phyloP scores from a whole-genome alignment of 2,888 invertebrate species.

The Plagodis dolabraria region DNA sequence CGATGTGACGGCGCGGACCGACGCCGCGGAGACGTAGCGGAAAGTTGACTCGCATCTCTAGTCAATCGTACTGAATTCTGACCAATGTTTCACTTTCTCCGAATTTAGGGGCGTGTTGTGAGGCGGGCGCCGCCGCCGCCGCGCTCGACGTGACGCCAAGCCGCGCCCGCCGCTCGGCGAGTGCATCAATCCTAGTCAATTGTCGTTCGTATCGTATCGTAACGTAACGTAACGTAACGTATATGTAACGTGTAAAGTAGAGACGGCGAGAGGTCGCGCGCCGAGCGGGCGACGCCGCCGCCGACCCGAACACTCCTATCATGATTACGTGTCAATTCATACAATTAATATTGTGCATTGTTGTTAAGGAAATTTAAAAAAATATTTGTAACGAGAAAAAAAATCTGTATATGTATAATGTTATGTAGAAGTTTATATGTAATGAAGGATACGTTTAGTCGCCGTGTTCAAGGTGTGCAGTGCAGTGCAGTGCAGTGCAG shows the following conservation, averaged over 20 bases:
- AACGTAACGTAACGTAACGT: conserved; percentile 15
- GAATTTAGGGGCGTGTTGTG: conserved; percentile 63
- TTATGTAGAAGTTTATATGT: conserved; percentile 78
- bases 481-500: conserved; percentile 31
- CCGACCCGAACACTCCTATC: conserved; percentile 45
- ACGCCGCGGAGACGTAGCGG: conserved; percentile 48
- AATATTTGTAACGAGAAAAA: conserved; percentile 73
- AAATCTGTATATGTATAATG: conserved; percentile 60
- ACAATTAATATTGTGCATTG: conserved; percentile 80
- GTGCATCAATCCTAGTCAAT: conserved; percentile 82
- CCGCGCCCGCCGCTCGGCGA: conserved; percentile 50
- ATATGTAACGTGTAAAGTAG: conserved; percentile 50
- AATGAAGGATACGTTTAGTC: conserved; percentile 60
- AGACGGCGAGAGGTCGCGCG: conserved; percentile 39
- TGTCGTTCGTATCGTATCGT: conserved; percentile 66
- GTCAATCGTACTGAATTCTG: conserved; percentile 79
- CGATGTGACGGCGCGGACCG: conserved; percentile 52
- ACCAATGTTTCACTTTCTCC: conserved; percentile 71
- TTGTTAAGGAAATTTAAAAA: conserved; percentile 72
- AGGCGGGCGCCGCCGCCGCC: conserved; percentile 54
- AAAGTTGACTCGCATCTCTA: conserved; percentile 69
- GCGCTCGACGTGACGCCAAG: conserved; percentile 36
- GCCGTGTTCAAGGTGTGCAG: conserved; percentile 53
- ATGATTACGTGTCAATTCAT: conserved; percentile 82
- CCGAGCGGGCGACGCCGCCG: conserved; percentile 24